Base-by-base conservation (phyloP, 1,140 invertebrate genomes). In the Drosophila prosaltans region DNA sequence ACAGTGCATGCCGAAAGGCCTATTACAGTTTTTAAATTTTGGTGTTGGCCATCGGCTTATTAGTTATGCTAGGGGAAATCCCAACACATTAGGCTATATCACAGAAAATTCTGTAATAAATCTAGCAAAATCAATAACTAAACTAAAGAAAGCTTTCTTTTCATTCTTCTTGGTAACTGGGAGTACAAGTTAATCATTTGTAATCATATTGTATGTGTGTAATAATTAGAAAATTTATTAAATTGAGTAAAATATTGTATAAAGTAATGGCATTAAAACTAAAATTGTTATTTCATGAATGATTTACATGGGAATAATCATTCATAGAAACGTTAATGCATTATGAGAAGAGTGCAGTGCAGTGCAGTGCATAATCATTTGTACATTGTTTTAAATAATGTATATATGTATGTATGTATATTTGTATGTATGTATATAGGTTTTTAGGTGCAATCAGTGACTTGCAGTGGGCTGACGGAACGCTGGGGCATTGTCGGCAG, bases 401-500 rank as follows among this genome's bases (percentile, higher is more conserved):
- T 26, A 26, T 51, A 10, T 51, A 51, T 51, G 8, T 51, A 9
- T 24, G 16, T 48, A 2, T 51, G 7, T 21, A 26, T 26, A 66
- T 28, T 16, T n/a, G 24, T 30, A 36, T 16, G 30, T 63, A 24
- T 45, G 71, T 77, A 57, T 69, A 63, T 74, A 43, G 65, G 36
- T 66, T 61, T 76, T 69, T 76, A 86, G 78, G 74, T 81, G 78
- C 54, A 78, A 75, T 81, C 70, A 68, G 66, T 74, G 70, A 74
- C 73, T 77, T 77, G 81, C 81, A 85, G 71, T 77, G 70, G 60
- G 60, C 65, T 77, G 68, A 16, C 67, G 45, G 43, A n/a, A 16
- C 59, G 58, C 30, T 54, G 51, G 78, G 72, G 68, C 66, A 69
- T 69, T 9, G 61, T 65, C 70, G 58, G 54, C 67, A 60, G 45